A percentile compares a stretch with the other conserved stretches of the same genome.
These are phyloP conservation scores for Zaprionus lachaisei DNA, from an alignment of 1,140 invertebrate genomes.

Conservation along the genomic window DNA sequence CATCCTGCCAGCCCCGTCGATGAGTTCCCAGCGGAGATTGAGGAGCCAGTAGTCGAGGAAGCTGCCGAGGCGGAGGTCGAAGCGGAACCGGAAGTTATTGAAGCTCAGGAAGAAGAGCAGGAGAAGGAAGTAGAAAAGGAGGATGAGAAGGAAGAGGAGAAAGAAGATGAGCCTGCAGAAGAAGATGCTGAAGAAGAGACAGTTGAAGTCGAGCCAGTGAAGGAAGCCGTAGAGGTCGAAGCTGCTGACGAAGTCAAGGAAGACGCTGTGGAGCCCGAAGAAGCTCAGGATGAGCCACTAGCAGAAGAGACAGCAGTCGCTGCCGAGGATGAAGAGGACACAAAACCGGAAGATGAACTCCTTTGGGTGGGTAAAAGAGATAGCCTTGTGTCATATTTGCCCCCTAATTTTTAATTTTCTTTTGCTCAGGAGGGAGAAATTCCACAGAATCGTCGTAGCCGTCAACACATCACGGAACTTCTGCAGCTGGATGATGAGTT, in stretches of 20 bases:
- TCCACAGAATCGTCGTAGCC: constrained; percentile 90
- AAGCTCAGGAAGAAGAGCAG: constrained; percentile 86
- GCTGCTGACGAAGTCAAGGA: constrained; percentile 41
- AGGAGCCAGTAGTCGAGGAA: constrained; percentile 69
- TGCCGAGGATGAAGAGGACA: constrained; percentile 79
- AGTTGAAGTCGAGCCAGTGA: constrained; percentile 46
- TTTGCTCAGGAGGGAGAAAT: constrained; percentile 88
- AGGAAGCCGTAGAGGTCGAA: constrained; percentile 59
- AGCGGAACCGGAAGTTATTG: constrained; percentile 58
- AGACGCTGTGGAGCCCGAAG: constrained; percentile 52
- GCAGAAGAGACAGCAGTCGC: constrained; percentile 39
- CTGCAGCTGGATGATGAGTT: constrained; percentile 92
- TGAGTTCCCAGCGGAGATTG: constrained; percentile 66
- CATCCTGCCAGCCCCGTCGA: constrained; percentile 82
- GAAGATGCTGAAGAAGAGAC: constrained; percentile 51
- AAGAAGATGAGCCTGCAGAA: constrained; percentile 54
- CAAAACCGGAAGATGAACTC: constrained; percentile 87
- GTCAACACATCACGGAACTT: constrained; percentile 92
- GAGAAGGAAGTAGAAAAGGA: constrained; percentile 16
- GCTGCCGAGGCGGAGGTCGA: constrained; percentile 37
- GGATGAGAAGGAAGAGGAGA: constrained; percentile 34
- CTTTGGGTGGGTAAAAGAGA: constrained; percentile 84
- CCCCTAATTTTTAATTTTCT: no score
- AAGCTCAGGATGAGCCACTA: constrained; percentile 40
- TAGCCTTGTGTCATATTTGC: neutral